Evolutionary conservation across 2,888 invertebrate genomes (phyloP), one percentile per base, ranked within the genome.

Genomic region (Hedya salicella): DNA sequence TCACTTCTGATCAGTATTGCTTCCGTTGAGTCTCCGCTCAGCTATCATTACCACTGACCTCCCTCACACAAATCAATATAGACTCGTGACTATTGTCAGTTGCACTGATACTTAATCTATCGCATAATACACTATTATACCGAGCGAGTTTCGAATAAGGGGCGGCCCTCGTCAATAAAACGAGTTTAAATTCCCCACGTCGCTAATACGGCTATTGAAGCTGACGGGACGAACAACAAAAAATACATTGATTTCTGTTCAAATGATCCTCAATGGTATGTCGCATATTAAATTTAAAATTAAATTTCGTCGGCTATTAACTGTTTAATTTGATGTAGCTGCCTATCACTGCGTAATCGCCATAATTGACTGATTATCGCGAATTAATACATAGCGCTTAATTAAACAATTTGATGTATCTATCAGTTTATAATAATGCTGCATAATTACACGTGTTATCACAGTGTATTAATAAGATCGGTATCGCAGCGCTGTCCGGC

Each of bases 71-170:
- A 72, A 75, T 77, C 73, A n/a, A n/a, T 73, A 73, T 71, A 70
- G 70, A 73, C 73, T 72, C 71, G 70, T 72, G 69, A 67, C 77
- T 71, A 78, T 78, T 82, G 78, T 83, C 77, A 76, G 75, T 71
- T 69, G 72, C 71, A 72, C 75, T 75, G 73, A 77, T 78, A 80
- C 80, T 81, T 78, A 78, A 80, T 77, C 77, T 78, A 81, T 80
- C 78, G 75, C 78, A 79, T 78, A 80, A 81, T 79, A 77, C 75
- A 78, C 78, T 83, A 82, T 85, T 86, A 83, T 84, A 80, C 78
- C 70, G 78, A 73, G 69, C 72, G 68, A 75, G 73, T 78, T 75
- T 74, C 70, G 70, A 78, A 77, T 73, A 77, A 71, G 78, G 86
- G 83, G 81, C 78, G 81, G 77, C 77, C 82, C 80, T 78, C 75